Base-by-base conservation (phyloP, 1,140 invertebrate genomes). In the Neodiprion fabricii region DNA sequence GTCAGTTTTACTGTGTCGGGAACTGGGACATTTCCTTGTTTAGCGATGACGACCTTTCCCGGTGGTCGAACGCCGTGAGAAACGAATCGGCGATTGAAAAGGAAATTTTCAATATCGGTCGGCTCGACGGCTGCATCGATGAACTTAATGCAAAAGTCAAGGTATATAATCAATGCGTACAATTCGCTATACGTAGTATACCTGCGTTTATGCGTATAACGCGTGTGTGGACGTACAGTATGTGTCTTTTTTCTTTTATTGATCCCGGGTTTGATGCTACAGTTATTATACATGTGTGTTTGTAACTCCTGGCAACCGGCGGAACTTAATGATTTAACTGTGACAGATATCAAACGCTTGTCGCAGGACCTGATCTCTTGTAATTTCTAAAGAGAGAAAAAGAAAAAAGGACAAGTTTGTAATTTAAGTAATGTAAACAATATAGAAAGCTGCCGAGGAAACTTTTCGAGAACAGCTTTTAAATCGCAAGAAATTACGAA, bases 401-500 rank as follows among this genome's bases (percentile, higher is more conserved):
- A 14, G 1, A 3, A 14, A 65, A 70, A 28, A 0, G 12, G n/a
- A 65, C 66, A 40, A 14, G 67, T 72, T 23, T 67, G 40, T 28
- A 48, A 65, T 66, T 67, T 66, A 14, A 48, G 8, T 48, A 11
- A 67, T 72, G 70, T 50, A 72, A 17, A 74, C 12, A 7, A 72
- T 67, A 21, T 48, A 81, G 79, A 53, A 61, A 70, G 50, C 72
- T 14, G 75, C 40, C 17, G 23, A 76, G 66, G 76, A 83, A 48
- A 80, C 79, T n/a, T 69, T 49, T 12, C 28, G 72, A 50, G 71
- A 68, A 23, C 79, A 81, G 73, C 71, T 28, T 7, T 21, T 77
- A 69, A 80, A 81, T 76, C 81, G 80, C 12, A 69, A 77, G 9
- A 73, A 71, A 66, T 70, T 81, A 9, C 73, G 67, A 70, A 67